Evolutionary conservation across 1,140 invertebrate genomes (phyloP), one percentile per base, ranked within the genome.

Genomic region (Elysia chlorotica): DNA sequence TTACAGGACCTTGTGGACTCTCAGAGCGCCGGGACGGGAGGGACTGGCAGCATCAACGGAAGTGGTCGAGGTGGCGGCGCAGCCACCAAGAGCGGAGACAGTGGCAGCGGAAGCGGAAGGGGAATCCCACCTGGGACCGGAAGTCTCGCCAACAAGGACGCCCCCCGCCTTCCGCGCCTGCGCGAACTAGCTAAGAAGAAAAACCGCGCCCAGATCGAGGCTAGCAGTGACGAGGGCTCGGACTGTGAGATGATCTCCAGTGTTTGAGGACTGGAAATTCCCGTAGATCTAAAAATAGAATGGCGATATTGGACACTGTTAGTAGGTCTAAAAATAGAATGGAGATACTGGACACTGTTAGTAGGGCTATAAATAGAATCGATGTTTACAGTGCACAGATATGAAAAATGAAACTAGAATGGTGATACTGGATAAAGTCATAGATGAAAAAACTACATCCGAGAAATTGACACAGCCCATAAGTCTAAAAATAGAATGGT

Each of bases 241-340:
- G 79, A 80, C 53, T 78, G 73, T 54, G 79, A 80, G 53, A 78
- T 80, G 74, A 74, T 77, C 38, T 74, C 71, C 35, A 73, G 71
- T n/a, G 74, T 76, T 35, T 75, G 38, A 63, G 23, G 35, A n/a
- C 6, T 59, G 56, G 6, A 6, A 59, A 10, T 10, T n/a, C n/a
- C n/a, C n/a, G n/a, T n/a, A n/a, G n/a, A n/a, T n/a, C n/a, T n/a
- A n/a, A n/a, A n/a, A n/a, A n/a, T n/a, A n/a, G n/a, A n/a, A n/a
- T n/a, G n/a, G n/a, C n/a, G 56, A 59, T 28, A 17, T 59, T 25
- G 56, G 10, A 10, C 6, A 25, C 25, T 14, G 10, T 14, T 59
- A 17, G 25, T 59, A 25, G 10, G 56, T 59, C 14, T 59, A 25
- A 17, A 25, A 17, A 25, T 59, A 25, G n/a, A n/a, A n/a, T n/a